phyloP scores from a whole-genome alignment of 2,797 vertebrate species.

The Melanogrammus aeglefinus region DNA sequence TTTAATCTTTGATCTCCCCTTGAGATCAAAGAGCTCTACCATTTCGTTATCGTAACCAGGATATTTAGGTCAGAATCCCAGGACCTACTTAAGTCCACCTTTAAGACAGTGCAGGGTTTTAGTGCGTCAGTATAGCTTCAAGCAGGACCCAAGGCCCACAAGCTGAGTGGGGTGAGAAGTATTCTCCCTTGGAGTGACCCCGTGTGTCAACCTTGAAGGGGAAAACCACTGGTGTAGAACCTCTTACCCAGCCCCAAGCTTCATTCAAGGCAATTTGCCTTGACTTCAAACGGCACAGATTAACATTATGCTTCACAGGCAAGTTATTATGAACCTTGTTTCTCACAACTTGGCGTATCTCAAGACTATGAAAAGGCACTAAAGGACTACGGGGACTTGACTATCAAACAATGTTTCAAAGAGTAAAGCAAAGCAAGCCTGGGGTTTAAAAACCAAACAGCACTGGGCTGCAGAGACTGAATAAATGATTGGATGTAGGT shows the following conservation, averaged over 20 bases:
- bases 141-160: background rate
- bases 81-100: too few relatives aligned
- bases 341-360: background rate
- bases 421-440: background rate
- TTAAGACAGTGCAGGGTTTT: background rate
- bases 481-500: slow-evolving; percentile 37
- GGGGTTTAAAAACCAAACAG: background rate
- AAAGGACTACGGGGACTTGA: too few relatives aligned
- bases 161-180: background rate
- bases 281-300: background rate
- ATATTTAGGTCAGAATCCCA: too few relatives aligned
- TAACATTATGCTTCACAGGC: background rate
- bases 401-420: background rate
- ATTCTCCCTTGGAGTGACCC: background rate
- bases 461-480: slow-evolving; percentile 2
- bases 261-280: background rate
- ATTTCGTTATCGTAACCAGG: too few relatives aligned
- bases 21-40: background rate
- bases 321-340: background rate
- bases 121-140: background rate
- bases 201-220: too few relatives aligned
- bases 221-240: too few relatives aligned
- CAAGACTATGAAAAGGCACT: too few relatives aligned
- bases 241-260: background rate
- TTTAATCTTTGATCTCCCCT: background rate